Evolutionary conservation across 2,797 vertebrate genomes (phyloP), one percentile per base, ranked within the genome.

Genomic region (Sebastes reedi): DNA sequence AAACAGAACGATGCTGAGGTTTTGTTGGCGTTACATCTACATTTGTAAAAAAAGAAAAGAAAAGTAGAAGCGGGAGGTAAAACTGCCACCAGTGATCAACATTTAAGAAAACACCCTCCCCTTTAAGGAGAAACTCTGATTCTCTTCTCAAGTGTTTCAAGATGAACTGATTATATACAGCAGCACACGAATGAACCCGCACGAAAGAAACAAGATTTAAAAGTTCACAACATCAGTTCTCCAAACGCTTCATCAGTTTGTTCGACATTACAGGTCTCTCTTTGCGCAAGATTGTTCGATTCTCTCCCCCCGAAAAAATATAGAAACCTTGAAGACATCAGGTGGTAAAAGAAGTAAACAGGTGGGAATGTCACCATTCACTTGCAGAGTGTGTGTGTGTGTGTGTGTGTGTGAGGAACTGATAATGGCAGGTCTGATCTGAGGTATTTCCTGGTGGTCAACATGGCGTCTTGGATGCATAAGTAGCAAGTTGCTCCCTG

Each of bases 401-500:
- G 52, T 67, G 36, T 55, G 34, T 34, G 34, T 36, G 34, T 39
- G 36, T 3, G 39, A 11, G 75, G 14, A 65, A 36, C 59, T 46
- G 64, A 74, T 67, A 61, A 46, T 89, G 88, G 90, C 89, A 89
- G 92, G 85, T 91, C 82, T 82, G 81, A 90, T 96, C 87, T 96
- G 94, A 94, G 94, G 94, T 95, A 94, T 94, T 91, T 93, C 85
- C 88, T 91, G 91, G 92, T 58, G 89, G 84, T 92, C 88, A 91
- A 91, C 90, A 94, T 95, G 94, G 93, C 88, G 80, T 92, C 80
- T 93, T 82, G 82, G 83, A 95, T 96, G 96, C 95, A 96, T 95
- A 96, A 95, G 91, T 93, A 92, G 92, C 89, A 78, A 79, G 90
- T 91, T 85, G 87, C 89, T 94, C 91, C 89, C 93, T 90, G 90